Evolutionary conservation across 2,888 invertebrate genomes (phyloP).

Genomic region (Papilio demoleus): DNA sequence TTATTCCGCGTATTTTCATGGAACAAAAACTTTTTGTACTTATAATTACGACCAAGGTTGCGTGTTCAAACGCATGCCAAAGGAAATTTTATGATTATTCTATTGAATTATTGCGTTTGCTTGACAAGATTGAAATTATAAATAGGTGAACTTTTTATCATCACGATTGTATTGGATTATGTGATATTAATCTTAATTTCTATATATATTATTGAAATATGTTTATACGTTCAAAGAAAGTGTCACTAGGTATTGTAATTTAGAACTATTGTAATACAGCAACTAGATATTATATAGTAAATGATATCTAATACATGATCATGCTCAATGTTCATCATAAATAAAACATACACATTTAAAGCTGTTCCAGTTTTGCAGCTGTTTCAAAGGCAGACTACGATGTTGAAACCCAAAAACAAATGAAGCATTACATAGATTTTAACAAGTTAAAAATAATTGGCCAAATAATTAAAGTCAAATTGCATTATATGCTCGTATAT

Average conservation of each 20-base stretch:
- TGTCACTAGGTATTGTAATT: neutral
- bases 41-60: conserved; percentile 12
- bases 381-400: neutral
- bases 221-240: too few relatives aligned
- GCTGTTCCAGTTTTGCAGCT: neutral
- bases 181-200: too few relatives aligned
- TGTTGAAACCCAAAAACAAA: neutral
- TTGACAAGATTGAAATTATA: too few relatives aligned
- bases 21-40: conserved; percentile 5
- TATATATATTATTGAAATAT: too few relatives aligned
- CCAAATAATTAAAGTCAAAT: too few relatives aligned
- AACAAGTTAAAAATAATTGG: too few relatives aligned
- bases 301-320: neutral
- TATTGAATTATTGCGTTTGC: neutral
- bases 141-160: too few relatives aligned
- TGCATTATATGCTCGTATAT: neutral
- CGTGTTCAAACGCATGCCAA: conserved; percentile 13
- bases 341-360: conserved; percentile 9
- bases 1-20: conserved; percentile 7
- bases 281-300: neutral
- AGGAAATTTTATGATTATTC: conserved; percentile 10
- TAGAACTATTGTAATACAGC: neutral
- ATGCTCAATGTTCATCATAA: neutral
- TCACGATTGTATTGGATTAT: too few relatives aligned
- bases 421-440: neutral